phyloP scores from a whole-genome alignment of 2,888 invertebrate species.

The Dicranocentrus wangi region DNA sequence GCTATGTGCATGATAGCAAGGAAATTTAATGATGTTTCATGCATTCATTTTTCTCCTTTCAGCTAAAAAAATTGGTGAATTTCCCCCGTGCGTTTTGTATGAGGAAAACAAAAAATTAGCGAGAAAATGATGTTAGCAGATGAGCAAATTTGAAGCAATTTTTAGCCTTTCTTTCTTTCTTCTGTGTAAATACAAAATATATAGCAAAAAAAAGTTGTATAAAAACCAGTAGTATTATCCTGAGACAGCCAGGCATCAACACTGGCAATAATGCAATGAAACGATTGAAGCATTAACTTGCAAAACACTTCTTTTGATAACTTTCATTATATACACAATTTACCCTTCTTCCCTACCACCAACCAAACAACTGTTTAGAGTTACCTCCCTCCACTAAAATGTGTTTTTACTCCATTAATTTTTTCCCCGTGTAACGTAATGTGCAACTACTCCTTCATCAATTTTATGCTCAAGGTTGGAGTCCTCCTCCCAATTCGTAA shows the following conservation, averaged over 20 bases:
- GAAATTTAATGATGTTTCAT: conserved; percentile 22
- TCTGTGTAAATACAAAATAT: conserved; percentile 1
- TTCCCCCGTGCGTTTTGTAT: too few relatives aligned
- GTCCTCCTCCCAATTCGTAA: neutral
- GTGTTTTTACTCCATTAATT: neutral
- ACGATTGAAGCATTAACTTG: too few relatives aligned
- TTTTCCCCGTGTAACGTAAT: neutral
- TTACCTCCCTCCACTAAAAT: too few relatives aligned
- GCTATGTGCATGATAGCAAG: too few relatives aligned
- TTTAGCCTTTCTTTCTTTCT: conserved; percentile 33
- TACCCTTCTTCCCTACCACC: too few relatives aligned
- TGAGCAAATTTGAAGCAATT: conserved; percentile 52
- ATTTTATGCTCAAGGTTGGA: conserved; percentile 25
- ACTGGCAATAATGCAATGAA: too few relatives aligned
- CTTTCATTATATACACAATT: neutral
- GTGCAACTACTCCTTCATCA: too few relatives aligned
- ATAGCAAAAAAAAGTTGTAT: neutral
- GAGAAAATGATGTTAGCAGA: conserved; percentile 45
- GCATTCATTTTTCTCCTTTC: neutral
- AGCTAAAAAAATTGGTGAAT: conserved; percentile 32
- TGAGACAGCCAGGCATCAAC: too few relatives aligned
- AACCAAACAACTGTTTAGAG: neutral
- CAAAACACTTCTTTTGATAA: neutral
- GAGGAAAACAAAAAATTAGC: neutral
- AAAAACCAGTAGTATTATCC: too few relatives aligned